Evolutionary conservation across 2,888 invertebrate species (phyloP), one percentile per base, ranked within the genome.

Genomic region (Aporophyla nigra): DNA sequence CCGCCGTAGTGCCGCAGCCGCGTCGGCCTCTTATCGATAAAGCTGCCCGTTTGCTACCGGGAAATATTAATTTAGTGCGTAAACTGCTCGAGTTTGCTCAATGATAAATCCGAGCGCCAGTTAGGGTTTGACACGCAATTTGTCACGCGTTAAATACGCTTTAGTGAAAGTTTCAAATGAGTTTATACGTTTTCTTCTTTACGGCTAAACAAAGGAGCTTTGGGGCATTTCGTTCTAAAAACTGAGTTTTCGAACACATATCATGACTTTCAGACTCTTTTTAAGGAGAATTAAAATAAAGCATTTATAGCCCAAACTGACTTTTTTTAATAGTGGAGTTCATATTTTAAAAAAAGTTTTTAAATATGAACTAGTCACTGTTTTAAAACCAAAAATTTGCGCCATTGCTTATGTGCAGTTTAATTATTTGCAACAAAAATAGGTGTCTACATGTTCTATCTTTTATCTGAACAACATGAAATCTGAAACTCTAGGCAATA

Each of bases 21-120:
- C 89, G 83, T 87, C 89, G 87, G 87, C 85, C 84, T 84, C 88
- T 87, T 91, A 91, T 91, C 91, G 92, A 91, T 91, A 91, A 90
- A 89, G 88, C 89, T 87, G 85, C 78, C 83, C 85, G 82, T 86
- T 84, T 86, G 81, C 86, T 87, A 82, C 88, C 83, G 81, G 83
- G 83, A 90, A 85, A 86, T 85, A 84, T 88, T 78, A 79, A 87
- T 87, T 88, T 85, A 74, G 81, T 85, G 85, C 82, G 88, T 88
- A 85, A 83, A 84, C 84, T 87, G 80, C 78, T 84, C 59, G 84
- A 86, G 81, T 87, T 84, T 79, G 86, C 83, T 86, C 85, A 78
- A 71, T 86, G 80, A 83, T 86, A 80, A 84, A 83, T 86, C 82
- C 81, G 82, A 76, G 82, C 80, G 84, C 84, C 74, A 79, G 80